Percentiles rank a stretch among this genome's conserved stretches.
Evolutionary conservation across 1,140 invertebrate genomes (phyloP).

Genomic region (Tetramorium alpestre): DNA sequence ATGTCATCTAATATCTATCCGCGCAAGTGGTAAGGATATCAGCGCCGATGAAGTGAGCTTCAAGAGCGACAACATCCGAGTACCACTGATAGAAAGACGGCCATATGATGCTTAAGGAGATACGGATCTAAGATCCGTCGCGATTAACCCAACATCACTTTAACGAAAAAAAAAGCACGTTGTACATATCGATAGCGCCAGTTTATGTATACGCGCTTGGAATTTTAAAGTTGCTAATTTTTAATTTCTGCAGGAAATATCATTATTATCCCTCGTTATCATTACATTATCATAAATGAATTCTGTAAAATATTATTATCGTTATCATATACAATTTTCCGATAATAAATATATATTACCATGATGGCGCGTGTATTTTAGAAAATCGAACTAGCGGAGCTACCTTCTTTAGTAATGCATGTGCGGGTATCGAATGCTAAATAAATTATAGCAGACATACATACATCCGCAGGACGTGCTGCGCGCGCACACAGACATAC

Average conservation of each 20-base stretch:
- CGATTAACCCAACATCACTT: conserved; percentile 19
- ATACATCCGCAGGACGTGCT: neutral
- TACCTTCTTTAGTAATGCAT: neutral
- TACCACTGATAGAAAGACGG: neutral
- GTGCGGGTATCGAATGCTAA: conserved; percentile 12
- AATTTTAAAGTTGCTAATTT: neutral
- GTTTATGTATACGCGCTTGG: neutral
- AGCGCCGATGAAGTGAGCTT: conserved; percentile 21
- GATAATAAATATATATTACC: neutral
- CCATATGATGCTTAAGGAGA: neutral
- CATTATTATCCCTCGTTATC: no score
- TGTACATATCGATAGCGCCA: neutral
- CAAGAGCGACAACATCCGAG: conserved; percentile 29
- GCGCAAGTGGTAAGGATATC: conserved; percentile 17
- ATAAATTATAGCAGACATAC: conserved; percentile 23
- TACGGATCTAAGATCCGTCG: conserved; percentile 12
- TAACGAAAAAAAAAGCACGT: neutral
- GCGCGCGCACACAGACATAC: neutral
- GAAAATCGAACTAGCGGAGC: neutral
- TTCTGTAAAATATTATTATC: neutral
- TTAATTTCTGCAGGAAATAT: neutral
- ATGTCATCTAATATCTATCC: neutral
- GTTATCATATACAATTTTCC: neutral
- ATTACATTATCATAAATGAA: neutral
- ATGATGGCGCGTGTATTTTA: neutral